phyloP scores from a whole-genome alignment of 2,797 vertebrate species.

The Gallinago solitaria region DNA sequence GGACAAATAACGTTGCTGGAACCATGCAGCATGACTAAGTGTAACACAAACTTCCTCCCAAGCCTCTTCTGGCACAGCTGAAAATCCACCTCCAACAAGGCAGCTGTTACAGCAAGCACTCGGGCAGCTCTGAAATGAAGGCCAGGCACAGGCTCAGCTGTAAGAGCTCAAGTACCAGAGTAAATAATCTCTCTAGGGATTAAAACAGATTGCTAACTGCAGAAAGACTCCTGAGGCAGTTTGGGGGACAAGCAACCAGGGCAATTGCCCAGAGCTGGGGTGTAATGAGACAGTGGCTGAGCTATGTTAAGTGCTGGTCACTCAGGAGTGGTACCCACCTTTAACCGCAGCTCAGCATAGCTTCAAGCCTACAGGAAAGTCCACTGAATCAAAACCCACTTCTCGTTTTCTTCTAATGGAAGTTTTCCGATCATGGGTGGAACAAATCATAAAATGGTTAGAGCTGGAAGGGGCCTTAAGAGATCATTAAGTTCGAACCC shows the following conservation, averaged over 20 bases:
- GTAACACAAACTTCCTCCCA: conserved; percentile 16
- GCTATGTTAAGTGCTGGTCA: not conserved
- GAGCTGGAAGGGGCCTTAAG: too few relatives aligned
- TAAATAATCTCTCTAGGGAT: conserved; percentile 34
- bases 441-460: not conserved
- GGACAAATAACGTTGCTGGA: conserved; percentile 38
- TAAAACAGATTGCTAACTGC: conserved; percentile 44
- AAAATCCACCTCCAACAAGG: conserved; percentile 31
- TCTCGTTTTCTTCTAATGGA: not conserved
- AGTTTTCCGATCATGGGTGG: not conserved
- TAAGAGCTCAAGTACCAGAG: not conserved
- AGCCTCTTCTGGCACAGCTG: conserved; percentile 21
- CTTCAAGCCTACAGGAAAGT: not conserved
- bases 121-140: conserved; percentile 14
- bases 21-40: conserved; percentile 43
- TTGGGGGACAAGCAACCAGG: not conserved
- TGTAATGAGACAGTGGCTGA: not conserved
- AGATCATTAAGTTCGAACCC: too few relatives aligned
- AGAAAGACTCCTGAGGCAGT: not conserved
- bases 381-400: not conserved
- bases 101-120: not conserved
- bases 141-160: conserved; percentile 17
- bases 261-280: not conserved
- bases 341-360: not conserved
- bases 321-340: not conserved